Evolutionary conservation across 2,888 invertebrate species (phyloP), one percentile per base, ranked within the genome.

Genomic region (Mayetiola destructor): DNA sequence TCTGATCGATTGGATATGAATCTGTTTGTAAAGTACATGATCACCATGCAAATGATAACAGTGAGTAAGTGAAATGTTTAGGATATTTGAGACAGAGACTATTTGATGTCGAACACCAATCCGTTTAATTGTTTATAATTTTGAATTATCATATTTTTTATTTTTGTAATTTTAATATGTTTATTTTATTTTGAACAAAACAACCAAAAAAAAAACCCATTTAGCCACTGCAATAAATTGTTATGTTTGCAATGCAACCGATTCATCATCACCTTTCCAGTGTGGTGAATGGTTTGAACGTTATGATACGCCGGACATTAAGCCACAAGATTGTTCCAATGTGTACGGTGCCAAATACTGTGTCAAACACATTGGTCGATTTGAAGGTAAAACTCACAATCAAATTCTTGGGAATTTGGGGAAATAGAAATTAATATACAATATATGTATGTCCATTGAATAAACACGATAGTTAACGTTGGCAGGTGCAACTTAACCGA

Each of bases 341-440:
- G 87, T 94, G 59, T 88, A 88, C 69, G 83, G 81, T 62, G 92
- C 94, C 16, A 79, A 82, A 66, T 95, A 82, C 72, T 96, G 96
- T 73, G 80, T 96, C 64, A 96, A 96, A 76, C 88, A 90, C 66
- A 85, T 89, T 59, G 95, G 95, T 61, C 80, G 94, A 67, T 89
- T 79, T 66, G 90, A 89, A 85, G 91, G 88, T 88, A 76, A 76
- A n/a, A 40, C 5, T 3, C 2, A 6, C 1, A 20, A 3, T 18
- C 18, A 9, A 39, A n/a, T n/a, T n/a, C 73, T 61, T 14, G n/a
- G n/a, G n/a, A n/a, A n/a, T n/a, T n/a, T n/a, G n/a, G n/a, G n/a
- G n/a, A n/a, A n/a, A n/a, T n/a, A n/a, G n/a, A n/a, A n/a, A n/a
- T n/a, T n/a, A n/a, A n/a, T n/a, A n/a, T n/a, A n/a, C n/a, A n/a